Base-by-base conservation (phyloP, 2,888 invertebrate species). In the Dryococelus australis region DNA sequence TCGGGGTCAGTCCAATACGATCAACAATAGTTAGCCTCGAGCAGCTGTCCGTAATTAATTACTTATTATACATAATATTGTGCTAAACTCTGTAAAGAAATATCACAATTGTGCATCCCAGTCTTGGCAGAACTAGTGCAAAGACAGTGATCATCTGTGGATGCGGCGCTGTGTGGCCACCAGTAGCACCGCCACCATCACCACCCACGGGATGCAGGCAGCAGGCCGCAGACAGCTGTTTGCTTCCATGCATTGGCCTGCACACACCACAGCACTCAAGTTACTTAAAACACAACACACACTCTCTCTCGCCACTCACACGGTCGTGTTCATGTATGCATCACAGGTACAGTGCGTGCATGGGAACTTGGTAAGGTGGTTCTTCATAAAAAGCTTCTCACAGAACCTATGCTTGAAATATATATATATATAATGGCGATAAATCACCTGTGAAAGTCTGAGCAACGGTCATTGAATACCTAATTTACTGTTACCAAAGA, bases 171-270 rank as follows among this genome's bases (percentile, higher is more conserved):
- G 80, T 12, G 10, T 10, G 24, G 35, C 43, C 28, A 13, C 35
- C 28, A 83, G 83, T 43, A 35, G 5, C 83, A 13, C 43, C 28
- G n/a, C 83, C 83, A 24, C 43, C 35, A n/a, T 27, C 16, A 28
- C 43, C 35, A 35, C 28, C 83, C 43, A 35, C 13, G 20, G 20
- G 27, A 26, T 24, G 27, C 10, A 43, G 13, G 26, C 80, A n/a
- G 27, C 24, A 24, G 13, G 86, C 12, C 43, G 79, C 28, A 47
- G 27, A 10, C 80, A 47, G 47, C 43, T 13, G 80, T 86, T 86
- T 20, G 43, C 47, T 35, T 86, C 86, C 24, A 86, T 81, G 80
- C 86, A 86, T 43, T 80, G 80, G 47, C 86, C 86, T 86, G 80
- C 78, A 35, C 27, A 79, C 9, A 78, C 24, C 78, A 86, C 43